phyloP scores from a whole-genome alignment of 2,113 vertebrate genomes.

The Okapia johnstoni region DNA sequence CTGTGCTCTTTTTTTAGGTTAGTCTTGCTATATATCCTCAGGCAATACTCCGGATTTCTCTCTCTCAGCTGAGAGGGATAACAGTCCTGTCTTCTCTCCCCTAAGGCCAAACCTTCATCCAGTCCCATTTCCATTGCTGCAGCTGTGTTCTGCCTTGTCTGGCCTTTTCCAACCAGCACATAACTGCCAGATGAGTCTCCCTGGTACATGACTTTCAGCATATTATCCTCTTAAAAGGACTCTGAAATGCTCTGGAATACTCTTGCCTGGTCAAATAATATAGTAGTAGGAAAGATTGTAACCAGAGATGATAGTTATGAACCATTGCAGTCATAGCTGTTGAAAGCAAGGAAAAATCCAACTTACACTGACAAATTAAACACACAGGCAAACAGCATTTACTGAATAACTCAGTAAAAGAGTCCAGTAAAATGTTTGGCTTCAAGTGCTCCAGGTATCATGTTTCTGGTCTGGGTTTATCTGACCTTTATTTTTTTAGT shows the following conservation, averaged over 20 bases:
- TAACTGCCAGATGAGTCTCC: background rate
- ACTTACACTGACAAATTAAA: background rate
- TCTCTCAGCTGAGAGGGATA: background rate
- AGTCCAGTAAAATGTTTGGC: background rate
- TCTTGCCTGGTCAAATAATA: background rate
- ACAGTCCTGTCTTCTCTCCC: background rate
- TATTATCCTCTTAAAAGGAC: background rate
- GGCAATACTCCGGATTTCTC: background rate
- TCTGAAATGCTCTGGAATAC: background rate
- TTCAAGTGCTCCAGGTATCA: background rate
- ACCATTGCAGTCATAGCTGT: background rate
- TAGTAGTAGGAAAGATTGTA: background rate
- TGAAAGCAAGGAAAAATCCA: background rate
- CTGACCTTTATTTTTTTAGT: background rate
- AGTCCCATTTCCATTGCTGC: background rate
- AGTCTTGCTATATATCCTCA: background rate
- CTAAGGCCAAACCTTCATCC: slow-evolving; percentile 21
- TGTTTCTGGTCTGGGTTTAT: background rate
- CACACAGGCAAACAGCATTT: background rate
- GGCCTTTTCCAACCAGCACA: background rate
- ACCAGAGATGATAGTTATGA: background rate
- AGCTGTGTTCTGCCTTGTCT: background rate
- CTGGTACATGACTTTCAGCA: background rate
- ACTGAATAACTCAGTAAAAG: background rate
- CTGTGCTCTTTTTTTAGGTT: background rate